A percentile compares a stretch with the other conserved stretches of the same genome.
phyloP scores from a whole-genome alignment of 2,888 invertebrate genomes.

The Artemia sinica region DNA sequence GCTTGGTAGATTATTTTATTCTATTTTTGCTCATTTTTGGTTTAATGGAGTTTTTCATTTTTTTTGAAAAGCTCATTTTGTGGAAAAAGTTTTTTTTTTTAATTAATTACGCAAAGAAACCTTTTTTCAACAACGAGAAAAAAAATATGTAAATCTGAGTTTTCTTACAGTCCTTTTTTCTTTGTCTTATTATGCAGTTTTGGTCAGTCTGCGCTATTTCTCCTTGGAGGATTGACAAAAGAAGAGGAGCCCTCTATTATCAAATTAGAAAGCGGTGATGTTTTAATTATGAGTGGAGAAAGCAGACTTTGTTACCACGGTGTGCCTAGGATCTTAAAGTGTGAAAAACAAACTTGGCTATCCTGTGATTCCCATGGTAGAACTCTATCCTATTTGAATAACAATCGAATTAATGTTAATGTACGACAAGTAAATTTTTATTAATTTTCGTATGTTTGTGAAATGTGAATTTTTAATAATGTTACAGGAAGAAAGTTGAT shows the following conservation, averaged over 20 bases:
- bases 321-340: conserved; percentile 61
- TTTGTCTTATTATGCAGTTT: not conserved
- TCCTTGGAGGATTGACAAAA: conserved; percentile 63
- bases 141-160: too few species aligned
- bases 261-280: conserved; percentile 69
- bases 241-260: conserved; percentile 50
- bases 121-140: too few species aligned
- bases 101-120: too few species aligned
- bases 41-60: too few species aligned
- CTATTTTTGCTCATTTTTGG: too few species aligned
- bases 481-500: too few species aligned
- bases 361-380: not conserved
- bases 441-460: not conserved
- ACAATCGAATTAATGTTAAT: not conserved
- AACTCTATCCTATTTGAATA: not conserved
- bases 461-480: too few species aligned
- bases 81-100: too few species aligned
- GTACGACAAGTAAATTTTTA: conserved; percentile 8
- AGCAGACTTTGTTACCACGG: conserved; percentile 80
- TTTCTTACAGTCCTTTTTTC: not conserved
- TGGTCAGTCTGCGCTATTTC: conserved; percentile 25
- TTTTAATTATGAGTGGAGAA: conserved; percentile 61
- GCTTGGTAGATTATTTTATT: too few species aligned
- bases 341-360: conserved; percentile 25
- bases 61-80: too few species aligned